Evolutionary conservation across 2,113 vertebrate genomes (phyloP).

Genomic region (Tachuris rubrigastra): DNA sequence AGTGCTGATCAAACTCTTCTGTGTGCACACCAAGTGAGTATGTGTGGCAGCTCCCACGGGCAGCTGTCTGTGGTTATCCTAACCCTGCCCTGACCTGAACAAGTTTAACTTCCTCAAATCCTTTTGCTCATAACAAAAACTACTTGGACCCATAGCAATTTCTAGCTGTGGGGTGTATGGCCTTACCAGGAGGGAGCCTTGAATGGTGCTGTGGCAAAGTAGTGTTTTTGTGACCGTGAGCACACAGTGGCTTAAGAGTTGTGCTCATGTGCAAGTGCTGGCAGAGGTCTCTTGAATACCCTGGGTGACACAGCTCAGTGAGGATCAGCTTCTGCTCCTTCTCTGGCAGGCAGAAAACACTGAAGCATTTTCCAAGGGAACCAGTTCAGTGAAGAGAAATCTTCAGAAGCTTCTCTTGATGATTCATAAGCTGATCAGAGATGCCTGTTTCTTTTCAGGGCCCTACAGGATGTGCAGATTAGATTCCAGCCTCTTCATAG

Average conservation of each 20-base stretch:
- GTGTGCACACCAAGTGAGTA: constrained; percentile 97
- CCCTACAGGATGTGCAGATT: constrained; percentile 96
- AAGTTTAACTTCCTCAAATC: not conserved
- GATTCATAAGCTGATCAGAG: not conserved
- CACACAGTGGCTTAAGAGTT: not conserved
- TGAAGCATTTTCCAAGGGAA: not conserved
- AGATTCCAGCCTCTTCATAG: constrained; percentile 90
- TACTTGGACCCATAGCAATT: not conserved
- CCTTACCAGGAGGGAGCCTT: not conserved
- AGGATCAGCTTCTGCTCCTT: not conserved
- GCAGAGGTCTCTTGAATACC: fast-evolving
- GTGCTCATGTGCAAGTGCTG: not conserved
- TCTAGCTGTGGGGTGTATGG: not conserved
- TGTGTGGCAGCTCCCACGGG: not conserved
- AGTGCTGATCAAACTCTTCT: constrained; percentile 96
- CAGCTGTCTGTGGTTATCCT: not conserved
- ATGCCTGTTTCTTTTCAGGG: constrained; percentile 69
- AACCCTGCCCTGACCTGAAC: not conserved
- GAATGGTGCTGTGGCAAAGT: not conserved
- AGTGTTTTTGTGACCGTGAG: not conserved
- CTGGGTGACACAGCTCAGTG: not conserved
- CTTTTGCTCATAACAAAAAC: not conserved
- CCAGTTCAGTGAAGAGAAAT: not conserved
- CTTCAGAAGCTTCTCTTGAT: not conserved
- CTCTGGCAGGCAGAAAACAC: not conserved